Evolutionary conservation across 2,888 invertebrate species (phyloP), one percentile per base, ranked within the genome.

Genomic region (Athalia cordata): DNA sequence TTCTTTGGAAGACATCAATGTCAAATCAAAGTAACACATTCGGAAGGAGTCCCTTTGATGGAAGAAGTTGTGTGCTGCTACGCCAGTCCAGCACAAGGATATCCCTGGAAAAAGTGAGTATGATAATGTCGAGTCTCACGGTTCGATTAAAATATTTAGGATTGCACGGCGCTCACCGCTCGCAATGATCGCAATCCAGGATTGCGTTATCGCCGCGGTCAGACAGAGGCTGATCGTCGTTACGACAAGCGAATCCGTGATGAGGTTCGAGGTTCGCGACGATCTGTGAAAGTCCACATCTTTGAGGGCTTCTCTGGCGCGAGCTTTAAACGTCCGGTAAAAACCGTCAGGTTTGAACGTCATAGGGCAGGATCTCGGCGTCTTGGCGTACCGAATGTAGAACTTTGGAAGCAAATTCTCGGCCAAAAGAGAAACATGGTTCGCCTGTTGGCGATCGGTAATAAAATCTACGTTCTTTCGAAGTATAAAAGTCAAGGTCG

Each of bases 261-360:
- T 87, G 0, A 82, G 4, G 52, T 90, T 90, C 0, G 91, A 86
- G 55, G 83, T 87, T 1, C 55, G 81, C 4, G 85, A 83, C 0
- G 90, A 82, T 81, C 78, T 84, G 84, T 90, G 92, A 80, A 90
- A 92, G 79, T 90, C 81, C 0, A 94, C 89, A 11, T 91, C 91
- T 82, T 93, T 92, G 5, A 94, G 83, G 82, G 93, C 92, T 52
- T 92, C 91, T n/a, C 88, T 84, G 0, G 93, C 93, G 52, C 93
- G 92, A 65, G 89, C 89, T 87, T 95, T 95, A 5, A 96, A 91
- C 0, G 94, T 95, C 84, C 90, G 92, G 86, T 95, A 96, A 87
- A 96, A 96, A 0, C 95, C 96, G 83, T 95, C 92, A 8, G 94
- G 92, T 76, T 94, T 90, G 85, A 96, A 94, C 0, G 95, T 96